A percentile compares a stretch with the other conserved stretches of the same genome.
These are phyloP conservation scores for Eriosoma lanigerum DNA, from an alignment of 1,140 invertebrate species.

Conservation along the genomic window DNA sequence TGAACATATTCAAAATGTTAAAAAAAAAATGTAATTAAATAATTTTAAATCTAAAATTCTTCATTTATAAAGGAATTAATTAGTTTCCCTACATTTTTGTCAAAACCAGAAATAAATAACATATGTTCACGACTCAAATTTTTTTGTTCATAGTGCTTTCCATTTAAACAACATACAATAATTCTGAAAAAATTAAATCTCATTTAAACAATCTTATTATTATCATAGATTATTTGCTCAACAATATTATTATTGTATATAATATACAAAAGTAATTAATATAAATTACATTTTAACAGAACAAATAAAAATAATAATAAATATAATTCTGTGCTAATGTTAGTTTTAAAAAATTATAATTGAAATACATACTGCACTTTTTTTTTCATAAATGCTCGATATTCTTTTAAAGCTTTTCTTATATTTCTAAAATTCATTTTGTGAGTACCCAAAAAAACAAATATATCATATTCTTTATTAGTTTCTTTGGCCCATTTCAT, in stretches of 20 bases:
- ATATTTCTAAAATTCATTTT: constrained; percentile 29
- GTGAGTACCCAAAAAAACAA: constrained; percentile 45
- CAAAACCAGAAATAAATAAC: constrained; percentile 48
- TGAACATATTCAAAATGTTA: too few species aligned
- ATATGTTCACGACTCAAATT: constrained; percentile 19
- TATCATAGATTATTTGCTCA: too few species aligned
- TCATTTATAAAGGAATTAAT: constrained; percentile 43
- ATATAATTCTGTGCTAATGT: too few species aligned
- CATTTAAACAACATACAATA: constrained; percentile 35
- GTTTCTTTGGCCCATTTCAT: constrained; percentile 23
- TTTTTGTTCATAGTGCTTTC: constrained; percentile 28
- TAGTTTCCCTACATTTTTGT: constrained; percentile 47
- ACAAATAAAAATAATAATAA: too few species aligned
- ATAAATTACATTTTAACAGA: too few species aligned
- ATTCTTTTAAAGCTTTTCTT: background rate
- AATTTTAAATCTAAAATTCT: constrained; percentile 39
- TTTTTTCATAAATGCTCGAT: background rate
- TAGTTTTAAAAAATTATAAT: background rate
- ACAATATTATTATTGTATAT: too few species aligned
- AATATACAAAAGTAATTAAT: too few species aligned
- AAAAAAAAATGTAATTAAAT: too few species aligned
- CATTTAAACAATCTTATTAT: background rate
- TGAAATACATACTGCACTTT: constrained; percentile 19
- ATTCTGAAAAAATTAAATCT: background rate
- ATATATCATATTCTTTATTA: constrained; percentile 34